Evolutionary conservation across 2,797 vertebrate genomes (phyloP).

Genomic region (Artibeus lituratus): DNA sequence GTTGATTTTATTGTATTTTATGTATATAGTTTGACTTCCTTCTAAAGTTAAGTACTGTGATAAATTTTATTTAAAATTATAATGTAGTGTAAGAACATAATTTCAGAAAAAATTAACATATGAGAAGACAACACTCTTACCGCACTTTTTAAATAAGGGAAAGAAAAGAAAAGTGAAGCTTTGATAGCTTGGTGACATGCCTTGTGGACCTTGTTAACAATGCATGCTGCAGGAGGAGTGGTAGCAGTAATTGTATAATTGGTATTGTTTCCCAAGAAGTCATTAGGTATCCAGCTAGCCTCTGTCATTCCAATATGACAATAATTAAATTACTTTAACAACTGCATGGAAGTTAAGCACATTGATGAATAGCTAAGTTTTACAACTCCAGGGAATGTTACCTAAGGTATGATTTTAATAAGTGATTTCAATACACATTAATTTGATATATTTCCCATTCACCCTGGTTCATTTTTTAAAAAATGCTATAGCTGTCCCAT

Average conservation of each 20-base stretch:
- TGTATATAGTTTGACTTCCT: neutral
- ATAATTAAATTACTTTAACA: constrained; percentile 58
- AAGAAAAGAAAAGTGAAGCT: neutral
- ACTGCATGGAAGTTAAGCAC: constrained; percentile 15
- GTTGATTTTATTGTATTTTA: neutral
- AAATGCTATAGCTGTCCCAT: neutral
- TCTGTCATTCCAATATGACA: constrained; percentile 51
- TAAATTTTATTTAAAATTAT: neutral
- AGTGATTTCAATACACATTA: constrained; percentile 50
- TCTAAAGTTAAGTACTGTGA: neutral
- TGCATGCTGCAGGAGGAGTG: neutral
- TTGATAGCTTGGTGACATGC: neutral
- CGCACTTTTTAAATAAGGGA: neutral
- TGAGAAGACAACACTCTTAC: neutral
- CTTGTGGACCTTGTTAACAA: constrained; percentile 8
- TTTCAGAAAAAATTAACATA: neutral
- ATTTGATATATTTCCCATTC: constrained; percentile 53
- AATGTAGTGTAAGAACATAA: neutral
- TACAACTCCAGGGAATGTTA: constrained; percentile 46
- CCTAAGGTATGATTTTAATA: constrained; percentile 53
- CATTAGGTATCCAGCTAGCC: constrained; percentile 41
- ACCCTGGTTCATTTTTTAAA: constrained; percentile 21
- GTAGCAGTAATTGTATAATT: constrained; percentile 44
- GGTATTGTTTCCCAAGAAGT: constrained; percentile 44
- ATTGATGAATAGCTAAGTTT: constrained; percentile 35